These are phyloP conservation scores for Rattus norvegicus DNA, from an alignment of 2,113 vertebrate genomes.

Conservation along the genomic window GRCr8 NC_086028.1:82166501-82167000, in stretches of 20 bases:
- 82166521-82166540: slow-evolving; percentile 57
- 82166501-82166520: slow-evolving; percentile 58
- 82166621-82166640: too few relatives aligned
- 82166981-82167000: not conserved
- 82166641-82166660: slow-evolving; percentile 61
- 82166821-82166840: not conserved
- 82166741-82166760: not conserved
- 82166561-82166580: too few relatives aligned
- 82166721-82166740: not conserved
- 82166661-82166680: slow-evolving; percentile 36
- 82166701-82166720: not conserved
- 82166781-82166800: not conserved
- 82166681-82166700: slow-evolving; percentile 3
- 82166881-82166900: not conserved
- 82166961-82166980: not conserved
- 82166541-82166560: too few relatives aligned
- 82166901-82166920: not conserved
- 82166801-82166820: not conserved
- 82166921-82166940: not conserved
- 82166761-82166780: accelerated
- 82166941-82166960: slow-evolving; percentile 26
- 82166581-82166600: too few relatives aligned
- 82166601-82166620: too few relatives aligned
- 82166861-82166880: not conserved
- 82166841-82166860: not conserved